A percentile compares a stretch with the other conserved stretches of the same genome.
Evolutionary conservation across 2,888 invertebrate species (phyloP).

Genomic region (Marasmarcha lunaedactyla): DNA sequence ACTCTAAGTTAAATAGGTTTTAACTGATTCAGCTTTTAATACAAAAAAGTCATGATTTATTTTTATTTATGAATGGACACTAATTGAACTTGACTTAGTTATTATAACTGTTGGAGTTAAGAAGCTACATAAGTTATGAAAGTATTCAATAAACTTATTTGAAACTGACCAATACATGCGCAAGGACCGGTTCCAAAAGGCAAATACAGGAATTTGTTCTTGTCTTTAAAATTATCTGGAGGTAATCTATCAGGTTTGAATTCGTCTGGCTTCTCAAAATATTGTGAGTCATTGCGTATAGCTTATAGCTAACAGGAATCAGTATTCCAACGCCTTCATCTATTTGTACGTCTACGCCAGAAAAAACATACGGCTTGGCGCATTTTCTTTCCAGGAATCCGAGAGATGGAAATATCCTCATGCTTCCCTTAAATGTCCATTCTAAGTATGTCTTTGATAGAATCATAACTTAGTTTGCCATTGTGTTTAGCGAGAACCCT

Average conservation of each 20-base stretch:
- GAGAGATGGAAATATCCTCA: conserved; percentile 20
- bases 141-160: no score
- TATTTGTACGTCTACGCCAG: conserved; percentile 19
- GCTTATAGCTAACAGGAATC: conserved; percentile 22
- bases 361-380: conserved; percentile 17
- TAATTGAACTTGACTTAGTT: no score
- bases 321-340: conserved; percentile 19
- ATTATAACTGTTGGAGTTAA: no score
- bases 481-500: conserved; percentile 20
- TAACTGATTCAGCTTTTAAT: no score
- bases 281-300: conserved; percentile 22
- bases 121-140: no score
- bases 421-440: conserved; percentile 25
- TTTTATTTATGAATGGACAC: no score
- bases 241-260: conserved; percentile 24
- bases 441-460: conserved; percentile 25
- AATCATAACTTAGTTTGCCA: conserved; percentile 24
- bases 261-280: conserved; percentile 20
- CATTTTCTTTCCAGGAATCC: conserved; percentile 18
- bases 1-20: no score
- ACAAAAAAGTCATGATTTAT: no score
- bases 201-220: conserved; percentile 18
- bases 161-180: conserved; percentile 19
- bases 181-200: conserved; percentile 25
- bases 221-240: conserved; percentile 8